Conservation (phyloP, 2,113 vertebrate genomes). For the Ctenomys sociabilis region DNA sequence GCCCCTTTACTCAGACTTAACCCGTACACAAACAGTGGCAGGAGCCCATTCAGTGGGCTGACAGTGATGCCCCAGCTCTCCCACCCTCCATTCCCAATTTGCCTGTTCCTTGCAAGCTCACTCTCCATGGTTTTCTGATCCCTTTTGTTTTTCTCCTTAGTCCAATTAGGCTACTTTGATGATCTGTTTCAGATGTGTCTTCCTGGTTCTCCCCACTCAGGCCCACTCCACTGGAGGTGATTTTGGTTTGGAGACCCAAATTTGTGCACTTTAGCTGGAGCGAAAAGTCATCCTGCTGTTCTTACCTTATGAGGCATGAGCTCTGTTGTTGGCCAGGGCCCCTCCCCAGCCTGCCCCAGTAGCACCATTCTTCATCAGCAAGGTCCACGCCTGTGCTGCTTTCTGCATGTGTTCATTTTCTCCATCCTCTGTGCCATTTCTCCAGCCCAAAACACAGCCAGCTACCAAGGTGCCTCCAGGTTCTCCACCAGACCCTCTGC, state of each 20-base stretch:
- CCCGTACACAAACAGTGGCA: accelerated
- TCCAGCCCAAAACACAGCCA: background rate
- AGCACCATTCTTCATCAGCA: background rate
- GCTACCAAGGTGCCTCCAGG: background rate
- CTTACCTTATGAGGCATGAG: background rate
- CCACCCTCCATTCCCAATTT: accelerated
- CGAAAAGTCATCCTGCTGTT: background rate
- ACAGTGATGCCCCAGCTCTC: no score
- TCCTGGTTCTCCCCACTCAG: background rate
- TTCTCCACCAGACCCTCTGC: background rate
- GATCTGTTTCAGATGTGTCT: background rate
- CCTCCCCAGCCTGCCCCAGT: background rate
- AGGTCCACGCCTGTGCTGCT: accelerated
- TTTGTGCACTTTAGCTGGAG: background rate
- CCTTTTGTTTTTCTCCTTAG: background rate
- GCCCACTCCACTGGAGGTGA: background rate
- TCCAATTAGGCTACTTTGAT: accelerated
- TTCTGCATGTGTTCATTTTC: background rate
- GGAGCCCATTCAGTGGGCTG: background rate
- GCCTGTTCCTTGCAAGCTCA: background rate
- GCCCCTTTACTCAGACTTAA: background rate
- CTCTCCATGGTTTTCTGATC: background rate
- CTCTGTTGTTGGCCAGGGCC: background rate
- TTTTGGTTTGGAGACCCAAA: background rate
- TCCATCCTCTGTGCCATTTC: background rate